Evolutionary conservation across 1,140 invertebrate genomes (phyloP), one percentile per base, ranked within the genome.

Genomic region (Phenacoccus solenopsis): DNA sequence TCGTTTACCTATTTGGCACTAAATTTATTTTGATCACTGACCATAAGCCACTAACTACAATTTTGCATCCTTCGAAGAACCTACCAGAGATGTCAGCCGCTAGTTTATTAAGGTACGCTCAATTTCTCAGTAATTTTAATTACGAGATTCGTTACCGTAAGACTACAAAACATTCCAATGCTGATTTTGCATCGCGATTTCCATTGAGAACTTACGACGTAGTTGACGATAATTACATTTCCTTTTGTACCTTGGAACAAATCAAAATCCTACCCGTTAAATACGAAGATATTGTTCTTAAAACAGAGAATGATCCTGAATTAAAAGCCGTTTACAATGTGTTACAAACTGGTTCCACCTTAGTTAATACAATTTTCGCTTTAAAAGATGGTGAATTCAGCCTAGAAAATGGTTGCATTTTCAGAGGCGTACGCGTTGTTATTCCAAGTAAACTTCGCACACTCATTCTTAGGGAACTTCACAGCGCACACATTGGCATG

Each of bases 11-110:
- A 3, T 80, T 75, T 75, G 83, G 79, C 67, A 73, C 75, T 68
- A 73, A 78, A 71, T 81, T 81, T 72, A 69, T 73, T 13, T 75
- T 82, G n/a, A 71, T 75, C 21, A 82, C 81, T 0, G 83, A 85
- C 72, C 79, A 83, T 72, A 76, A 80, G 70, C 81, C 82, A 5
- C 72, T 85, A n/a, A 68, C 80, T 0, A 61, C 73, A 12, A 78
- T 84, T 59, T 82, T 84, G 73, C 73, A 75, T 28, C 67, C 73
- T 49, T 73, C 78, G 13, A 75, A 76, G 71, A 71, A 73, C 20
- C 69, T 79, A 61, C 78, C 78, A 30, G 67, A 69, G n/a, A 70
- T 75, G 38, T 68, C 74, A 13, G 73, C 76, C 12, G 73, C 28
- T 35, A 56, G 79, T 56, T 22, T 81, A n/a, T 76, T 77, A 49